Conservation (phyloP, 1,140 invertebrate species). For the Apis dorsata region DNA sequence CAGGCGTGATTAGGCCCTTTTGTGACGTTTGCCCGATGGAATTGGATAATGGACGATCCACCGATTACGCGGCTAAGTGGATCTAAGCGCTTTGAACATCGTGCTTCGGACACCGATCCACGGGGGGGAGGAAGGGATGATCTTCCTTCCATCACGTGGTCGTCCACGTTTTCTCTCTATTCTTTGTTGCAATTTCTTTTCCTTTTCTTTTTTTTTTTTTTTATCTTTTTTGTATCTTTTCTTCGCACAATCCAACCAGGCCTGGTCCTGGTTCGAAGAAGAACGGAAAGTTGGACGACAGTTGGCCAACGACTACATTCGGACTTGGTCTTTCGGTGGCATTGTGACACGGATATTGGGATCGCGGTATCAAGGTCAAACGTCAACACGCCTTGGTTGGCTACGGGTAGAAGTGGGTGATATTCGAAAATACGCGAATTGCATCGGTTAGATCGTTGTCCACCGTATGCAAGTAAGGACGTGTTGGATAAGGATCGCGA, state of each 20-base stretch:
- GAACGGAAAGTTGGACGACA: slow-evolving; percentile 38
- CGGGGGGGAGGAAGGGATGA: background rate
- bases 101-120: slow-evolving; percentile 47
- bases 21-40: slow-evolving; percentile 56
- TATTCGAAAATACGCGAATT: background rate
- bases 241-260: background rate
- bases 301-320: slow-evolving; percentile 53
- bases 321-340: slow-evolving; percentile 33
- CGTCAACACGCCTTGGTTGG: background rate
- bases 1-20: slow-evolving; percentile 60
- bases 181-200: background rate
- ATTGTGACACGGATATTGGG: background rate
- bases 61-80: slow-evolving; percentile 64
- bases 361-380: slow-evolving; percentile 47
- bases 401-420: background rate
- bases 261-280: background rate
- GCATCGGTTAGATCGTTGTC: slow-evolving; percentile 40
- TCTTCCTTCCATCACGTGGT: slow-evolving; percentile 21
- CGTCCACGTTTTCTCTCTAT: slow-evolving; percentile 33
- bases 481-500: slow-evolving; percentile 36
- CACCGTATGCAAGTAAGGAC: slow-evolving; percentile 47
- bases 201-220: background rate
- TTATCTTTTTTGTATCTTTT: background rate
- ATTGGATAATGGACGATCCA: slow-evolving; percentile 71
- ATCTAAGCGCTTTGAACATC: slow-evolving; percentile 61